Percentiles rank a stretch among this genome's conserved stretches.
Conservation (phyloP, 2,797 vertebrate species). For the Ataeniobius toweri region DNA sequence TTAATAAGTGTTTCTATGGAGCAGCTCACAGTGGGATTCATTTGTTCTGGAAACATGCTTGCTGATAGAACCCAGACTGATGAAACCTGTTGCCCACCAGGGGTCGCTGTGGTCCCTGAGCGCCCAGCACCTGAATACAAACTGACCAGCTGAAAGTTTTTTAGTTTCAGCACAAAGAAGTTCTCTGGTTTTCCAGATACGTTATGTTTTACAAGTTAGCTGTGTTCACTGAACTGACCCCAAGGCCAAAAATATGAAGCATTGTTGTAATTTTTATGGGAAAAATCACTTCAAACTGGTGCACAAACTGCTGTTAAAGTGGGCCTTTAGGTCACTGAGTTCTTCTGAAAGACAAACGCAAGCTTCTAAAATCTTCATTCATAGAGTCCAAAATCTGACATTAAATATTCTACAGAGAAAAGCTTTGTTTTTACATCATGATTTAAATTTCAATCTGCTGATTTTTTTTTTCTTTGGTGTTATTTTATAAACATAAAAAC, state of each 20-base stretch:
- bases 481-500: neutral
- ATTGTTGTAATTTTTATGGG: neutral
- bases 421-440: neutral
- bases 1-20: conserved; percentile 41
- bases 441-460: no score
- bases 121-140: neutral
- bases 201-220: neutral
- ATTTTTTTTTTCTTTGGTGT: no score
- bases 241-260: neutral
- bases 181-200: neutral
- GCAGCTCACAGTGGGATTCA: conserved; percentile 37
- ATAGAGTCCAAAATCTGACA: neutral
- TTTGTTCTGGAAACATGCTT: conserved; percentile 10
- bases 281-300: neutral
- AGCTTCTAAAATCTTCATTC: neutral
- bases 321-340: neutral
- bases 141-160: neutral
- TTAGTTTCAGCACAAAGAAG: neutral
- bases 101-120: conserved; percentile 10
- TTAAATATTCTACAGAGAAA: neutral
- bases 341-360: neutral
- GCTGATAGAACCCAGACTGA: conserved; percentile 25
- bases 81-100: conserved; percentile 12
- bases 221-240: neutral
- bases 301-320: neutral